Conservation (phyloP, 2,888 invertebrate genomes). For the Tiliacea citrago region DNA sequence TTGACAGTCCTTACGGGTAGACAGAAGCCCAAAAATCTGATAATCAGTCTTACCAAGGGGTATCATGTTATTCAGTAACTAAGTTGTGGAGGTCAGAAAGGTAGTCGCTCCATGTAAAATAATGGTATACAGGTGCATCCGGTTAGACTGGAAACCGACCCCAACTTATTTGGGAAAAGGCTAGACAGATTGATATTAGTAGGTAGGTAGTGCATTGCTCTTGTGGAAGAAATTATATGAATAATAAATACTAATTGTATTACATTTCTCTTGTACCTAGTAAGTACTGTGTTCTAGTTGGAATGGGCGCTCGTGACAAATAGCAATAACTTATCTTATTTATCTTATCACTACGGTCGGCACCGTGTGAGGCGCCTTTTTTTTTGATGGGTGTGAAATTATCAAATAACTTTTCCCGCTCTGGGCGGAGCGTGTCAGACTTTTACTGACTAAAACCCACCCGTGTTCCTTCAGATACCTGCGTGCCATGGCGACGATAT, state of each 20-base stretch:
- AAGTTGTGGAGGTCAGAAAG: neutral
- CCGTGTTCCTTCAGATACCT: no score
- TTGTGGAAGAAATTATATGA: neutral
- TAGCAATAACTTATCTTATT: neutral
- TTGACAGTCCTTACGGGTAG: neutral
- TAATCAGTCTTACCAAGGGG: neutral
- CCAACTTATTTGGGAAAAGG: neutral
- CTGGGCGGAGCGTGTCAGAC: no score
- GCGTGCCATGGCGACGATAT: no score
- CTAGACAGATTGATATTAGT: conserved; percentile 3
- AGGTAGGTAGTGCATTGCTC: neutral
- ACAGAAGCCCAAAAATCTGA: neutral
- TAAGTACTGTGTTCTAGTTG: neutral
- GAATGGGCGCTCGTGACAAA: no score
- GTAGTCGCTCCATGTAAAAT: neutral
- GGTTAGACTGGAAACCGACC: neutral
- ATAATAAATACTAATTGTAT: neutral
- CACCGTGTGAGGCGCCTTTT: no score
- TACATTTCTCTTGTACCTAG: neutral
- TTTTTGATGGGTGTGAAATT: no score
- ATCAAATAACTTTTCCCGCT: no score
- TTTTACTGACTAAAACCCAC: no score
- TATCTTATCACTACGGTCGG: neutral
- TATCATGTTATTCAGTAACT: neutral
- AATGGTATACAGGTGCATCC: neutral